Base-by-base conservation (phyloP, 2,888 invertebrate genomes). In the Maniola hyperantus region DNA sequence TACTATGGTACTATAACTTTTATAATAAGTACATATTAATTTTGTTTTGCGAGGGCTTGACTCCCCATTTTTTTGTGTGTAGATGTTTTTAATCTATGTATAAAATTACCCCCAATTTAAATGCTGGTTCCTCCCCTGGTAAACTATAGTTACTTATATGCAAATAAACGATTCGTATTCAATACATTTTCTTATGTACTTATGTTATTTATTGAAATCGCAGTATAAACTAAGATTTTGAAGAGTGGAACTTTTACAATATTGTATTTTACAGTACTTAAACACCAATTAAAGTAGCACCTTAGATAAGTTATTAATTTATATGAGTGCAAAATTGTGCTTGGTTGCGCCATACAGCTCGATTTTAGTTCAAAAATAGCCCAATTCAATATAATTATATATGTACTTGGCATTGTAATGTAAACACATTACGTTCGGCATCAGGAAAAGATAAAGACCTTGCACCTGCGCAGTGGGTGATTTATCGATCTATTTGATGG, bases 181-280 rank as follows among this genome's bases (percentile, higher is more conserved):
- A 39, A 39, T 39, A 10, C 39, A 39, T 39, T 39, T 39, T 39
- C 39, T 39, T 39, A n/a, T n/a, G 11, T 10, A 4, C 39, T 39
- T 5, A 11, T 11, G 5, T 26, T 7, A 4, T 5, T 18, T 48
- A 6, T 48, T 20, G 5, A 20, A 46, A 15, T 15, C 7, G 11
- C 18, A 48, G 48, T 59, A 59, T 51, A 61, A 61, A 61, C 61
- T 51, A 51, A 39, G 39, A 63, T 54, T 42, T 36, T 4, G 33
- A 48, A 48, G 15, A 10, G 5, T 42, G 44, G 26, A 64, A 39
- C 33, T 50, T 60, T 54, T 53, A 42, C 53, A 10, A 55, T 50
- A 55, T 48, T 51, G n/a, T 66, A 66, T 62, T 62, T 66, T 57
- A 42, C 55, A 57, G 66, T 66, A 66, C 66, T 66, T 66, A 66